Evolutionary conservation across 2,888 invertebrate species (phyloP), one percentile per base, ranked within the genome.

Genomic region (Hypercompe scribonia): DNA sequence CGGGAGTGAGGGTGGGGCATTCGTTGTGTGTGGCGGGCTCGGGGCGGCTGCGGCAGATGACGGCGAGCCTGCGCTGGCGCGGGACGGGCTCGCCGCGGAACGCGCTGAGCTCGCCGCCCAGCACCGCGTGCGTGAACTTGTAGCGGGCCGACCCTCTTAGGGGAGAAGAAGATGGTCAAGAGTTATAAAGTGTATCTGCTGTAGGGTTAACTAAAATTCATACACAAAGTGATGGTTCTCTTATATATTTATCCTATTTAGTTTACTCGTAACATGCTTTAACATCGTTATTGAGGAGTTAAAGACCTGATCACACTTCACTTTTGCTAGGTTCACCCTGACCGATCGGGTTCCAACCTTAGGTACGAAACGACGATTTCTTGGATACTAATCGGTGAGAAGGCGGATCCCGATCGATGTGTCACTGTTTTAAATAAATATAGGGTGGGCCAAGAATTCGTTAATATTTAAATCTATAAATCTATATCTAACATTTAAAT

Each of bases 41-140:
- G n/a, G 74, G 54, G 11, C 28, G 65, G 61, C 74, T 74, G 68
- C 74, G 74, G 21, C 58, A 61, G 64, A 74, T 74, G 65, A 54
- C 72, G 28, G 65, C 13, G 0, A 28, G 75, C 66, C 54, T 10
- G 7, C 90, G 88, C 21, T 61, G 77, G 75, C 24, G 94, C 84
- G 61, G 94, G 86, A 0, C 94, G 80, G 24, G n/a, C 39, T 0
- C 42, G 0, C 91, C 92, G 76, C 91, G 87, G 91, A 91, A 94
- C 78, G 0, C 18, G 81, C 92, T 91, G 97, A 97, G 93, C 93
- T 65, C 90, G 42, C 86, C 91, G 73, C 91, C 90, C 76, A 99
- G 95, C 84, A 99, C 97, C 93, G 98, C 99, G 95, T 99, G 99
- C 3, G 98, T 98, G 92, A 98, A 99, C 81, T 98, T 96, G 90